phyloP scores from a whole-genome alignment of 92 coral and sea anemone species.

The Paramuricea clavata region DNA sequence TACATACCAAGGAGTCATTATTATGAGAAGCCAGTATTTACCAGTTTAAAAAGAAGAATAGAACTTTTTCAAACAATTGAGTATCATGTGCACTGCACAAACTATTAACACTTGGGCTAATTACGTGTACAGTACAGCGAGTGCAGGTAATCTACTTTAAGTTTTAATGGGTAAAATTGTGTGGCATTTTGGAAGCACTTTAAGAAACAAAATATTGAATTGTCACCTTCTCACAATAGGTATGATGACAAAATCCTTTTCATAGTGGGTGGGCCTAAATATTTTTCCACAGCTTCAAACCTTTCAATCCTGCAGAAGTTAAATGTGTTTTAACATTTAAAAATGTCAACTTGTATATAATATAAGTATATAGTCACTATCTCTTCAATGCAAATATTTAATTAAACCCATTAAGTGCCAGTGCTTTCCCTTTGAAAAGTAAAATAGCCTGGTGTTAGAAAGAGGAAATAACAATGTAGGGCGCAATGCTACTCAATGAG shows the following conservation, averaged over 20 bases:
- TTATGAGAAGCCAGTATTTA: neutral
- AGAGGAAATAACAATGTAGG: too few relatives aligned
- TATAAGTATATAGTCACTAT: neutral
- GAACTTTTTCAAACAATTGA: neutral
- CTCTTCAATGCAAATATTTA: neutral
- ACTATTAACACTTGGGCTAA: too few relatives aligned
- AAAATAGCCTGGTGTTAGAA: too few relatives aligned
- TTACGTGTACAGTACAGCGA: too few relatives aligned
- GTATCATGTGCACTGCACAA: neutral
- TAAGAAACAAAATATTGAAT: too few relatives aligned
- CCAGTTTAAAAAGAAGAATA: neutral
- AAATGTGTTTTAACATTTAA: too few relatives aligned
- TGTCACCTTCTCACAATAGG: neutral
- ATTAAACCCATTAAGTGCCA: too few relatives aligned
- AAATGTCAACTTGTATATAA: too few relatives aligned
- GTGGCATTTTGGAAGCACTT: neutral
- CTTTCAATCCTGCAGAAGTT: neutral
- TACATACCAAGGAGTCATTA: neutral
- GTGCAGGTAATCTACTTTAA: too few relatives aligned
- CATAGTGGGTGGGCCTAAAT: neutral
- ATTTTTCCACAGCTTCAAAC: neutral
- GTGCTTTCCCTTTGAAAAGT: too few relatives aligned
- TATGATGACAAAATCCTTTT: neutral
- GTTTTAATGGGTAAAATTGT: neutral
- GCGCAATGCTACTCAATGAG: too few relatives aligned